These are phyloP conservation scores for Allolobophora icterica DNA, from an alignment of 2,888 invertebrate genomes.

Conservation along the genomic window DNA sequence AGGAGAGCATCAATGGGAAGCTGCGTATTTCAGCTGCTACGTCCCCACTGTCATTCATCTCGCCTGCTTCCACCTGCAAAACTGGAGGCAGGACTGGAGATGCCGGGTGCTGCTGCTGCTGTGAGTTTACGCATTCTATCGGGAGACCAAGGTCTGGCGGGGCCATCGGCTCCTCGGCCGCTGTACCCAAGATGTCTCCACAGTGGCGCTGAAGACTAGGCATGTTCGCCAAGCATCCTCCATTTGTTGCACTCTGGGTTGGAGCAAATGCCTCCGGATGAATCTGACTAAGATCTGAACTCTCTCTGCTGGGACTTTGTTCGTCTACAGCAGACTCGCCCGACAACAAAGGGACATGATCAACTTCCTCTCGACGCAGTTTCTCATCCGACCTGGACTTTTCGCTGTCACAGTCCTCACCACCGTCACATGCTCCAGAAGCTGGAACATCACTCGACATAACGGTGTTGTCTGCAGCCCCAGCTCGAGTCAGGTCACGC, in stretches of 20 bases:
- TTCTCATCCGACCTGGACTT: not conserved
- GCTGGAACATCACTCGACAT: not conserved
- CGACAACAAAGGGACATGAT: not conserved
- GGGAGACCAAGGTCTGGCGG: conserved; percentile 21
- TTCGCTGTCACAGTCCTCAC: not conserved
- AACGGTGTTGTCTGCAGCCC: not conserved
- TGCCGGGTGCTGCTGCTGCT: conserved; percentile 1
- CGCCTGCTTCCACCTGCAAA: not conserved
- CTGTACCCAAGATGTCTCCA: not conserved
- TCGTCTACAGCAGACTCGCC: not conserved
- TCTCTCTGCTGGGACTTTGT: not conserved
- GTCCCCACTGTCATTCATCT: not conserved
- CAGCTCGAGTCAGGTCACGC: conserved; percentile 1
- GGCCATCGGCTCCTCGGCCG: not conserved
- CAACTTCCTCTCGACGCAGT: not conserved
- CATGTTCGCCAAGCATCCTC: not conserved
- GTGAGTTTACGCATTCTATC: not conserved
- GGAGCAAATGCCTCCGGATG: not conserved
- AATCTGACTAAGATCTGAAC: not conserved
- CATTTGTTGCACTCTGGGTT: not conserved
- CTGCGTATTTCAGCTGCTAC: not conserved
- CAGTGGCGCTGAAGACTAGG: not conserved
- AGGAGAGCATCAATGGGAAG: not conserved
- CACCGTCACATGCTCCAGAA: not conserved
- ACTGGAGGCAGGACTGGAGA: conserved; percentile 22